Base-by-base conservation (phyloP, 2,113 vertebrate genomes). In the Oceanodroma tethys region DNA sequence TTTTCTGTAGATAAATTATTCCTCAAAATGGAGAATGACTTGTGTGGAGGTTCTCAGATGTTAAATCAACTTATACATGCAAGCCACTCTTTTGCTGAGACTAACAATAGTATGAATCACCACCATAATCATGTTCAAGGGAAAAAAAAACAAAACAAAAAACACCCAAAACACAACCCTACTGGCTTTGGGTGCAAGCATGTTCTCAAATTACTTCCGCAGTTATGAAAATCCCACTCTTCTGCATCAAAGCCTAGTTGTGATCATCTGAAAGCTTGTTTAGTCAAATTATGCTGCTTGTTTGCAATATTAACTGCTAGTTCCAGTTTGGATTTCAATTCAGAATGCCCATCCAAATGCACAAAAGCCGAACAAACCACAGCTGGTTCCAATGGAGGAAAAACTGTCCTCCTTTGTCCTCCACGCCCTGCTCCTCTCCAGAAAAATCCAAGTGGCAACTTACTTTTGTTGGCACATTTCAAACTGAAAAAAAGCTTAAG, bases 311-410 rank as follows among this genome's bases (percentile, higher is more conserved):
- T 80, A 94, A 91, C 93, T 95, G 89, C 93, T 82, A 91, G 91
- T 85, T 95, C 89, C 79, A 96, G 91, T 94, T 80, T 83, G 78
- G 89, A 93, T 94, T 96, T 86, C 73, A 84, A 67, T 90, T 81
- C 89, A 43, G 67, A 94, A n/a, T 88, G 87, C 81, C 93, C 81
- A 95, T 94, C 91, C 58, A 94, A 90, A 95, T 7, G 45, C 74
- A 94, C 66, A 88, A 88, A 79, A 97, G 26, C 26, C 0, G 0
- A 94, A 76, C 30, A 91, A 95, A 93, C 78, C 74, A 90, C 94
- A 96, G 86, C 87, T 93, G 84, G 91, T 95, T 96, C 50, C 91
- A 95, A 9, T 83, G 91, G 81, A 93, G 11, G 38, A 68, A 65
- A 75, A 76, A 29, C 13, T 45, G 63, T 29, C 25, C 19, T 82